A percentile compares a stretch with the other conserved stretches of the same genome.
Conservation (phyloP, 2,113 vertebrate genomes). For the Dasyurus viverrinus region DNA sequence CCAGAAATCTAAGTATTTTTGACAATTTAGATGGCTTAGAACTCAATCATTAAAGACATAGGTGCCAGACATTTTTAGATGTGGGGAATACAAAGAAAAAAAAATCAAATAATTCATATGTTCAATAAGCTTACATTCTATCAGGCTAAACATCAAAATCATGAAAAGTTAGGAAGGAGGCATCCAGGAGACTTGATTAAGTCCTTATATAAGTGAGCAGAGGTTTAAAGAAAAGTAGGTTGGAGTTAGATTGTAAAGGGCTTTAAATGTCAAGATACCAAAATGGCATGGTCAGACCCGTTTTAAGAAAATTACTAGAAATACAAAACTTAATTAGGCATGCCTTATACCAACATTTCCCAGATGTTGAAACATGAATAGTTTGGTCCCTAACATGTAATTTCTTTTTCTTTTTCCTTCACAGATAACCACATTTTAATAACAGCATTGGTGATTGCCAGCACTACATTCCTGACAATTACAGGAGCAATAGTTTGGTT, state of each 20-base stretch:
- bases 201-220: background rate
- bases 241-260: background rate
- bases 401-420: conserved; percentile 61
- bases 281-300: background rate
- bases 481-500: conserved; percentile 87
- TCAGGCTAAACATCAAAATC: background rate
- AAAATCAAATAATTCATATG: background rate
- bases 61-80: background rate
- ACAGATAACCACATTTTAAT: conserved; percentile 81
- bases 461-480: conserved; percentile 84
- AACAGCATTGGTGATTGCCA: conserved; percentile 86
- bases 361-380: background rate
- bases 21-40: background rate
- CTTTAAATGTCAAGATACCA: background rate
- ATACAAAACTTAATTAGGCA: background rate
- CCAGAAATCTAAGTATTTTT: background rate
- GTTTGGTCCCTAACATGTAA: background rate
- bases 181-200: background rate
- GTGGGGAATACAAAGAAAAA: background rate
- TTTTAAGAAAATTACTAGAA: background rate
- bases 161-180: background rate
- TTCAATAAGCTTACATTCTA: background rate
- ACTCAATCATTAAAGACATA: background rate
- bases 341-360: background rate
- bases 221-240: background rate